Evolutionary conservation across 2,113 vertebrate species (phyloP).

Genomic region (Dipodomys merriami): DNA sequence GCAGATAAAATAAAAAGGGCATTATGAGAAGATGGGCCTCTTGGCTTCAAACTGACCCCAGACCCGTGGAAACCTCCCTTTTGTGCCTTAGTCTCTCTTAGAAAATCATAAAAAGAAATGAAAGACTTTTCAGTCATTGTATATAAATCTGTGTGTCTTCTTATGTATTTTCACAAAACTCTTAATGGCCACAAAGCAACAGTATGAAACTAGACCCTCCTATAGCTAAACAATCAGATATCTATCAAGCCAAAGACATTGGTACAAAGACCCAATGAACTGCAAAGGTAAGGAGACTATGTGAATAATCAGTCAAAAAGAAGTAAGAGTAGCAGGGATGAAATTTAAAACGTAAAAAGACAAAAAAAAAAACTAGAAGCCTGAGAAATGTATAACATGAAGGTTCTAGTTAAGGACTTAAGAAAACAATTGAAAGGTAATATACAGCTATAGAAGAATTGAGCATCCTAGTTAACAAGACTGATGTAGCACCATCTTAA

Average conservation of each 20-base stretch:
- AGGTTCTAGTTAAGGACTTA: neutral
- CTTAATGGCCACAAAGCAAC: constrained; percentile 19
- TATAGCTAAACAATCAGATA: constrained; percentile 14
- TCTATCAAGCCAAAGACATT: neutral
- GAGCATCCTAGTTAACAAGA: neutral
- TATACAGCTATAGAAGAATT: constrained; percentile 16
- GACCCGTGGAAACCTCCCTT: neutral
- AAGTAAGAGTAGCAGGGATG: neutral
- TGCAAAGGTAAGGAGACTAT: neutral
- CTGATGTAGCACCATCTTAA: neutral
- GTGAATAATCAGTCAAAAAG: neutral
- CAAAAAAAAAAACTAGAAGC: constrained; percentile 1
- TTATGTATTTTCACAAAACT: constrained; percentile 48
- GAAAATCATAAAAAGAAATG: constrained; percentile 3
- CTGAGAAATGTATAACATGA: neutral
- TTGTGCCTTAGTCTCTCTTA: constrained; percentile 45
- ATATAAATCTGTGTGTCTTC: neutral
- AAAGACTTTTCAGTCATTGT: neutral
- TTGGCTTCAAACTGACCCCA: neutral
- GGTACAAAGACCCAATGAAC: too few species aligned
- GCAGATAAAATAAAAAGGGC: neutral
- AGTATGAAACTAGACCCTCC: neutral
- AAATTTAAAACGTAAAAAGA: neutral
- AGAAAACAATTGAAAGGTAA: neutral
- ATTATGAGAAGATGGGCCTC: neutral